Evolutionary conservation across 2,888 invertebrate species (phyloP), one percentile per base, ranked within the genome.

Genomic region (Cheilosia impressa): DNA sequence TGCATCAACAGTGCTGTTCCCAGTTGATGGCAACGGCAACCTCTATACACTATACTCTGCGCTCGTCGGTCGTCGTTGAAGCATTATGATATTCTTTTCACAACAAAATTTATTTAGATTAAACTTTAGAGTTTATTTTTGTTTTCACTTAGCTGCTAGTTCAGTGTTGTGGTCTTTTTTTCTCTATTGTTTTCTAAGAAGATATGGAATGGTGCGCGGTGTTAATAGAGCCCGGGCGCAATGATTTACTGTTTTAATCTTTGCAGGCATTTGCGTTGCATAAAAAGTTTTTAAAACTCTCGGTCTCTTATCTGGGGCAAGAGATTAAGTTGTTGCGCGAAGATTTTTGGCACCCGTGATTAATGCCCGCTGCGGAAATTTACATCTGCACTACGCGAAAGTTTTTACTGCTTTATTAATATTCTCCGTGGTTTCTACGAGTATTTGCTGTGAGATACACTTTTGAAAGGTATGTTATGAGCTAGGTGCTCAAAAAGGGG

Each of bases 161-260:
- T 52, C 24, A 41, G 27, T 72, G 31, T 31, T 31, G 31, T 22
- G n/a, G 41, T 34, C 38, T 55, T 62, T 47, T 41, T 47, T 10
- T 50, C 38, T 27, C 62, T 50, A 22, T 43, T 63, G 53, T 57
- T 47, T 58, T 66, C 17, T 72, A 41, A 72, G 55, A 66, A 71
- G 76, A 66, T 55, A 71, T 81, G 76, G 63, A 63, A 60, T 75
- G 43, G 68, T 38, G 58, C 62, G 31, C 60, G 52, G 85, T 72
- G 85, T 85, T 85, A 85, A 85, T 85, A 85, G 85, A 77, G 81
- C 72, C 57, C 62, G 66, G 45, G 45, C 57, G 55, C 72, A 81
- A 81, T 85, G 85, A 85, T 85, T 85, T 85, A 85, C 72, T 85
- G 76, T 76, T 85, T 85, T 85, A 85, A 81, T 81, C 85, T 81